Conservation (phyloP, 2,113 vertebrate species). For the Micronycteris hirsuta region DNA sequence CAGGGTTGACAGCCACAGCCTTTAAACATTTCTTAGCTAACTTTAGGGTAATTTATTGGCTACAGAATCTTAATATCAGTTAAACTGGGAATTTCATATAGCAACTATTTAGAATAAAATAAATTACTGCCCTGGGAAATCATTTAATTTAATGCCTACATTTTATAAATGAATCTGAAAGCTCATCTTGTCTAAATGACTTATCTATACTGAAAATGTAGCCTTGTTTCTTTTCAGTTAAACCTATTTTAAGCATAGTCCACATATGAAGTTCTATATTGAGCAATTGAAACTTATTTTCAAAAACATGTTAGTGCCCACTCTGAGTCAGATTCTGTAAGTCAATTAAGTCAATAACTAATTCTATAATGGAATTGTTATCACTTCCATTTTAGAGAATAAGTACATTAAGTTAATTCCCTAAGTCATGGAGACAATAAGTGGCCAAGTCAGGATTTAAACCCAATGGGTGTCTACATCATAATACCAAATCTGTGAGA, state of each 20-base stretch:
- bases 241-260: background rate
- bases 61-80: background rate
- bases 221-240: background rate
- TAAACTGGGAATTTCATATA: constrained; percentile 19
- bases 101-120: background rate
- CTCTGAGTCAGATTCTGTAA: background rate
- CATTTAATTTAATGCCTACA: background rate
- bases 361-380: background rate
- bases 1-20: background rate
- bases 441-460: background rate
- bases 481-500: background rate
- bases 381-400: background rate
- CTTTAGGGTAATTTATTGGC: background rate
- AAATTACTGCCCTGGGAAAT: background rate
- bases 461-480: background rate
- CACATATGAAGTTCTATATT: background rate
- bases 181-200: background rate
- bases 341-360: background rate
- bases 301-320: background rate
- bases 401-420: background rate
- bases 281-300: background rate
- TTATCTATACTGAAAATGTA: background rate
- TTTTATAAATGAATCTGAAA: background rate
- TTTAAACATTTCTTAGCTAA: background rate
- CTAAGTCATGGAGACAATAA: background rate